Evolutionary conservation across 1,140 invertebrate species (phyloP).

Genomic region (Pomacea maculata): DNA sequence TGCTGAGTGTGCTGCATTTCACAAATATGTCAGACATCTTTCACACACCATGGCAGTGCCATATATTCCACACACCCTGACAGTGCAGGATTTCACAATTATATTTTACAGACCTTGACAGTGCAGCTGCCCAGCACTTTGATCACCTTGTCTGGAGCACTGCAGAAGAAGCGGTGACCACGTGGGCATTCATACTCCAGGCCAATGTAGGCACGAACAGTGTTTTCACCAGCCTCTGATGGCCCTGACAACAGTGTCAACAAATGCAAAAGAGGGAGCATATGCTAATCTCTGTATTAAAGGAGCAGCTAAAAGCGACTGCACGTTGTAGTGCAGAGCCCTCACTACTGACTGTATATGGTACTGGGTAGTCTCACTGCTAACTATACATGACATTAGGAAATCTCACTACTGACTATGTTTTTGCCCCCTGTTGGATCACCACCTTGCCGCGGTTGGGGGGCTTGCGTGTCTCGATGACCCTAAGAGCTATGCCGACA

Average conservation of each 20-base stretch:
- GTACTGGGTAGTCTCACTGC: too few species aligned
- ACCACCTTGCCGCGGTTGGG: too few species aligned
- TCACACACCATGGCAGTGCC: not conserved
- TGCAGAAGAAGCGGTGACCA: conserved; percentile 95
- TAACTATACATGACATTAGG: too few species aligned
- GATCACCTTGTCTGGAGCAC: conserved; percentile 85
- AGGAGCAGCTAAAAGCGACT: too few species aligned
- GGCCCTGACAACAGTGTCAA: conserved; percentile 17
- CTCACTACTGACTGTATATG: too few species aligned
- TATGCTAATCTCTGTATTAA: too few species aligned
- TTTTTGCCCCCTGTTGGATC: too few species aligned
- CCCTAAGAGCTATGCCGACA: too few species aligned
- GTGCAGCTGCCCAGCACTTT: conserved; percentile 79
- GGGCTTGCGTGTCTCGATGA: too few species aligned
- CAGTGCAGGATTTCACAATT: not conserved
- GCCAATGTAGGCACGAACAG: conserved; percentile 94
- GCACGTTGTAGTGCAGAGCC: too few species aligned
- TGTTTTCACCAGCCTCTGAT: conserved; percentile 72
- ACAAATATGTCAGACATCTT: not conserved
- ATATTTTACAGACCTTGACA: conserved; percentile 70
- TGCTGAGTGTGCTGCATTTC: not conserved
- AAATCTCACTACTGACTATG: too few species aligned
- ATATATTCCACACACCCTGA: not conserved
- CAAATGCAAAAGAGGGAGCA: not conserved
- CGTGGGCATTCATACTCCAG: conserved; percentile 96